Evolutionary conservation across 2,113 vertebrate genomes (phyloP).

Genomic region (Oxyura jamaicensis): DNA sequence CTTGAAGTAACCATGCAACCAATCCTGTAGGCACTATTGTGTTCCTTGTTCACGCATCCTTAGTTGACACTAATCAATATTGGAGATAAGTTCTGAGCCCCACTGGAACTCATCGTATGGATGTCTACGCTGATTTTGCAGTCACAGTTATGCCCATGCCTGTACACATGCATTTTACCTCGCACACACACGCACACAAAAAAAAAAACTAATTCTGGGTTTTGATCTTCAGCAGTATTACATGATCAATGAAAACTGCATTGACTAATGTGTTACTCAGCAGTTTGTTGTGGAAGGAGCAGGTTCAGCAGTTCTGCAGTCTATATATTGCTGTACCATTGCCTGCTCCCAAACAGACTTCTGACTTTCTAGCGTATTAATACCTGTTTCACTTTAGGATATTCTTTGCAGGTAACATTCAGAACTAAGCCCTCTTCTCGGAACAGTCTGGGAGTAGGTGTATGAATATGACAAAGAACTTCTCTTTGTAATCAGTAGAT

Average conservation of each 20-base stretch:
- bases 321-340: background rate
- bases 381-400: background rate
- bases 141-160: background rate
- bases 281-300: background rate
- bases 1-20: background rate
- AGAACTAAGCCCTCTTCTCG: background rate
- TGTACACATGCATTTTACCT: background rate
- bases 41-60: rapidly evolving
- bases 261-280: background rate
- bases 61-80: background rate
- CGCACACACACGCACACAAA: background rate
- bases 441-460: background rate
- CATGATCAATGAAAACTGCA: background rate
- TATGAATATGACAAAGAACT: background rate
- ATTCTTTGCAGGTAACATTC: background rate
- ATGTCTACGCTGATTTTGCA: rapidly evolving
- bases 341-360: background rate
- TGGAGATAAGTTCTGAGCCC: background rate
- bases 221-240: background rate
- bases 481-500: background rate
- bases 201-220: background rate
- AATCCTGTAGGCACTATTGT: background rate
- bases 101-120: background rate
- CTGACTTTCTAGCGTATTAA: background rate
- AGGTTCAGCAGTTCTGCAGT: background rate